phyloP scores from a whole-genome alignment of 2,797 vertebrate genomes.

The Peromyscus melanophrys region DNA sequence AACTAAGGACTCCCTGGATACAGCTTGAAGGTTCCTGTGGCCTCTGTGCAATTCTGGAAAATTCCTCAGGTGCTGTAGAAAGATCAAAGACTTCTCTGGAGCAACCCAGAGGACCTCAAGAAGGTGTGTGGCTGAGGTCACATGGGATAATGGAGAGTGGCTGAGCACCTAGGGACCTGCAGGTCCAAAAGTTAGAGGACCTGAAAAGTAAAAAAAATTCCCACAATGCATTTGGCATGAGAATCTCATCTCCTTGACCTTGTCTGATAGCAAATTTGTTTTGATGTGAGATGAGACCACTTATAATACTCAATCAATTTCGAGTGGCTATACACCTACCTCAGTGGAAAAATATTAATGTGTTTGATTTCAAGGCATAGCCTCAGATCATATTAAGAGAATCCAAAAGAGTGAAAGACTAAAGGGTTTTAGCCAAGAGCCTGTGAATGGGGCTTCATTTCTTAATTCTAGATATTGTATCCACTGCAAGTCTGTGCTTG shows the following conservation, averaged over 20 bases:
- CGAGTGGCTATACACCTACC: neutral
- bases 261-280: neutral
- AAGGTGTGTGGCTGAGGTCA: no score
- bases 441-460: neutral
- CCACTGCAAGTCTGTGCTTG: neutral
- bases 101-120: neutral
- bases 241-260: neutral
- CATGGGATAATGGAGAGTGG: rapidly evolving
- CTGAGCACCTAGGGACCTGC: neutral
- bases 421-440: neutral
- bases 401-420: neutral
- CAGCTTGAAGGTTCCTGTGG: neutral
- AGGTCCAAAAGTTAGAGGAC: neutral
- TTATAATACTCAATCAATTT: neutral
- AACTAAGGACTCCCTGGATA: neutral
- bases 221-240: neutral
- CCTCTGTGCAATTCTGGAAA: neutral
- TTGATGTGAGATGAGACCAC: neutral
- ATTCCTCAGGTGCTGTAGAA: neutral
- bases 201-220: neutral
- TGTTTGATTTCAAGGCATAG: neutral
- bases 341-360: neutral
- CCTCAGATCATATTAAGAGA: neutral
- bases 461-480: neutral
- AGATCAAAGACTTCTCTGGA: neutral